Evolutionary conservation across 2,113 vertebrate genomes (phyloP).

Genomic region (Amphiprion ocellaris): DNA sequence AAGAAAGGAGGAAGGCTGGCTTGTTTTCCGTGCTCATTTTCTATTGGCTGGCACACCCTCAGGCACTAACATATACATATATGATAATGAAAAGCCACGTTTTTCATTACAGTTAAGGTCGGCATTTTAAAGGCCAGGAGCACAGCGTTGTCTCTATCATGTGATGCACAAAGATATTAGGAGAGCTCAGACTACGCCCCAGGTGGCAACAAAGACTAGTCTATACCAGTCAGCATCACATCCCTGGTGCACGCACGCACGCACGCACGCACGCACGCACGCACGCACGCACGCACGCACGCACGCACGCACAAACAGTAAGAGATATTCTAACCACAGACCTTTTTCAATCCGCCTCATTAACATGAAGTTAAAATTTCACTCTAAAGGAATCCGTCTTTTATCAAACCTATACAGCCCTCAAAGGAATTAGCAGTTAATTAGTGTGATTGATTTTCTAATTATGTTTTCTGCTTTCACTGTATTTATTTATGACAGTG

Average conservation of each 20-base stretch:
- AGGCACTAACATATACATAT: conserved; percentile 68
- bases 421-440: conserved; percentile 80
- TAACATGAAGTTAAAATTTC: conserved; percentile 74
- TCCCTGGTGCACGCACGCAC: neutral
- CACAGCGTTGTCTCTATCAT: neutral
- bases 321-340: neutral
- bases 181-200: conserved; percentile 49
- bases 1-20: conserved; percentile 2
- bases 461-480: conserved; percentile 76
- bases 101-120: conserved; percentile 61
- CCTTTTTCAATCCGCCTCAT: conserved; percentile 52
- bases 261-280: neutral
- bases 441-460: conserved; percentile 78
- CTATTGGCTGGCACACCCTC: conserved; percentile 55
- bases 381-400: conserved; percentile 75
- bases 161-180: neutral
- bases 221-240: conserved; percentile 23
- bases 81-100: conserved; percentile 79
- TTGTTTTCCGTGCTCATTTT: conserved; percentile 41
- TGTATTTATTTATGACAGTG: conserved; percentile 57
- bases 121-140: conserved; percentile 62
- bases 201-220: conserved; percentile 77
- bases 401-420: conserved; percentile 79
- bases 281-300: neutral
- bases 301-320: neutral